phyloP scores from a whole-genome alignment of 1,140 invertebrate genomes.

The Globodera ellingtonae region DNA sequence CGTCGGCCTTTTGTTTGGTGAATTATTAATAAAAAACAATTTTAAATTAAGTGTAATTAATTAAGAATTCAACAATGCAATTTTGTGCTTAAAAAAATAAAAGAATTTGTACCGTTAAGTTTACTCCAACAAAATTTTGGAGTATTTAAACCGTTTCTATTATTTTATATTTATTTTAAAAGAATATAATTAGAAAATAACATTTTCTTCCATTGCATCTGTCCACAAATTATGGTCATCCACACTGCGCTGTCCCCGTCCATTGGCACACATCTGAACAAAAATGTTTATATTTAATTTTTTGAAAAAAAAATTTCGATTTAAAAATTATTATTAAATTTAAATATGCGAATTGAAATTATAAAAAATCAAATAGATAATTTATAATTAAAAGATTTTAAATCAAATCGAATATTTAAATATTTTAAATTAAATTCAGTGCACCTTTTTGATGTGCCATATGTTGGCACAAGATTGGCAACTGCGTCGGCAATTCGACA shows the following conservation, averaged over 20 bases:
- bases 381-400: too few species aligned
- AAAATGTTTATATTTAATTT: background rate
- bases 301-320: too few species aligned
- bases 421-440: background rate
- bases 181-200: background rate
- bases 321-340: too few species aligned
- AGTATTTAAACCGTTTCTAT: too few species aligned
- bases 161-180: background rate
- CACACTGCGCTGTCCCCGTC: background rate
- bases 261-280: background rate
- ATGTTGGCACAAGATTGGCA: slow-evolving; percentile 33
- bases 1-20: background rate
- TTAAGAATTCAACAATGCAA: too few species aligned
- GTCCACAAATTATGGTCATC: background rate
- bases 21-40: background rate
- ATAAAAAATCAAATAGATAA: background rate
- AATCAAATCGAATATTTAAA: slow-evolving; percentile 1
- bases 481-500: slow-evolving; percentile 42
- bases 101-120: too few species aligned
- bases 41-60: background rate
- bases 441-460: slow-evolving; percentile 34
- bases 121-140: too few species aligned
- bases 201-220: background rate
- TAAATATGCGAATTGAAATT: too few species aligned
- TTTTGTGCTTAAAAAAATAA: too few species aligned